A percentile compares a stretch with the other conserved stretches of the same genome.
phyloP scores from a whole-genome alignment of 53 echinoderm and acorn worm genomes.

The Echinarachnius parma region DNA sequence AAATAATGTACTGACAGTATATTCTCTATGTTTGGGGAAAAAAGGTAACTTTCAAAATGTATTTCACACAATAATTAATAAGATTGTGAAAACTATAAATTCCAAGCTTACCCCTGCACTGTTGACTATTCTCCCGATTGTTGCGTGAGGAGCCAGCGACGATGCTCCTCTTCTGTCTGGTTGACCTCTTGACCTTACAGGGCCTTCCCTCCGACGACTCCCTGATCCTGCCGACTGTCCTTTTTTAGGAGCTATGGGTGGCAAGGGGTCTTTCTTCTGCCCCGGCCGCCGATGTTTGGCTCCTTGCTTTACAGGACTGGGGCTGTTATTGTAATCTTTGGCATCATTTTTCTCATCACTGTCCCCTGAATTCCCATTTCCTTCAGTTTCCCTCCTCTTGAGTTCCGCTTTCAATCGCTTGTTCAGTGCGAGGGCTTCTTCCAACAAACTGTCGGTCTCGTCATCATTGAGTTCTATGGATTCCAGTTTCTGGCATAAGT shows the following conservation, averaged over 20 bases:
- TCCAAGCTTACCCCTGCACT: constrained; percentile 42
- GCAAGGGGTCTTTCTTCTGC: constrained; percentile 35
- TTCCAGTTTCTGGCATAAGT: constrained; percentile 28
- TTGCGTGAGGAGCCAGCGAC: constrained; percentile 28
- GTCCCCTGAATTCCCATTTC: background rate
- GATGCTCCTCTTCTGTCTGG: constrained; percentile 13
- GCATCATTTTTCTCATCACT: background rate
- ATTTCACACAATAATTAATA: too few relatives aligned
- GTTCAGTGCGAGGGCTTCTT: constrained; percentile 42
- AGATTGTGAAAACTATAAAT: too few relatives aligned
- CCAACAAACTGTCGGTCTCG: constrained; percentile 37
- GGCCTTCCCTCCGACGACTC: constrained; percentile 6
- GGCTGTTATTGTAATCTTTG: background rate
- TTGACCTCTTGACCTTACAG: constrained; percentile 8
- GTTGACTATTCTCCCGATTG: constrained; percentile 19
- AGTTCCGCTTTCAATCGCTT: constrained; percentile 46
- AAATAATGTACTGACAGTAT: too few relatives aligned
- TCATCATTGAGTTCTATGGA: constrained; percentile 35
- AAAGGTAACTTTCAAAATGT: too few relatives aligned
- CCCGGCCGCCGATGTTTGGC: constrained; percentile 15
- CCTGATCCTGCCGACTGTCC: constrained; percentile 17
- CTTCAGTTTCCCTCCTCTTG: constrained; percentile 23
- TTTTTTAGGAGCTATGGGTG: constrained; percentile 29
- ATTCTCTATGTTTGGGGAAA: too few relatives aligned
- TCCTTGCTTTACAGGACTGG: background rate